These are phyloP conservation scores for Pituophis catenifer DNA, from an alignment of 2,113 vertebrate genomes.

Conservation along the genomic window DNA sequence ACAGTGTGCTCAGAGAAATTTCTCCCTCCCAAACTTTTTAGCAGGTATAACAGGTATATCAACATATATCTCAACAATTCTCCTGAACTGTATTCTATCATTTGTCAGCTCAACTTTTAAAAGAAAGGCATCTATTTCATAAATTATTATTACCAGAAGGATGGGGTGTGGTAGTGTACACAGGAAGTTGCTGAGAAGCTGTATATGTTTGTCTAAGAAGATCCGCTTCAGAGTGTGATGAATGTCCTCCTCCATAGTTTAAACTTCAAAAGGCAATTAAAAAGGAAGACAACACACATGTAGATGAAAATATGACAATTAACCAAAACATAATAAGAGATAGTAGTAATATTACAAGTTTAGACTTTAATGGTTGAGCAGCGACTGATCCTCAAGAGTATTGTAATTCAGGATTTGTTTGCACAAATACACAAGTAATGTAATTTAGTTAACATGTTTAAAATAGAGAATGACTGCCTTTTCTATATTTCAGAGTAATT, in stretches of 20 bases:
- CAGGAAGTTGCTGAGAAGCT: conserved; percentile 86
- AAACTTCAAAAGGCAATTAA: conserved; percentile 73
- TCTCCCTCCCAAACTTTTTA: not conserved
- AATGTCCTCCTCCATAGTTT: conserved; percentile 89
- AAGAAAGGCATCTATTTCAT: not conserved
- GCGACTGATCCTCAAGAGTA: not conserved
- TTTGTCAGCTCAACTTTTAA: not conserved
- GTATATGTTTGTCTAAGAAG: conserved; percentile 88
- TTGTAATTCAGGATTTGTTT: not conserved
- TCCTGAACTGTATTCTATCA: not conserved
- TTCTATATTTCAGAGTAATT: conserved; percentile 3
- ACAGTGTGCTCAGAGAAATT: not conserved
- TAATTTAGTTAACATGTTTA: not conserved
- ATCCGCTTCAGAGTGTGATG: conserved; percentile 86
- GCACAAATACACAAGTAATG: not conserved
- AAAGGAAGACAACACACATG: conserved; percentile 14
- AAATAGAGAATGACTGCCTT: conserved; percentile 8
- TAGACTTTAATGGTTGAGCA: not conserved
- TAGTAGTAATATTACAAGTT: conserved; percentile 3
- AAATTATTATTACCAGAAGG: conserved; percentile 77
- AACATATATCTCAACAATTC: not conserved
- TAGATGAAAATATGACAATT: not conserved
- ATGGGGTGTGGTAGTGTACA: conserved; percentile 85
- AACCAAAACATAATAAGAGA: not conserved
- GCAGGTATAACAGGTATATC: not conserved